Base-by-base conservation (phyloP, 2,113 vertebrate species). In the Sigmodon hispidus region DNA sequence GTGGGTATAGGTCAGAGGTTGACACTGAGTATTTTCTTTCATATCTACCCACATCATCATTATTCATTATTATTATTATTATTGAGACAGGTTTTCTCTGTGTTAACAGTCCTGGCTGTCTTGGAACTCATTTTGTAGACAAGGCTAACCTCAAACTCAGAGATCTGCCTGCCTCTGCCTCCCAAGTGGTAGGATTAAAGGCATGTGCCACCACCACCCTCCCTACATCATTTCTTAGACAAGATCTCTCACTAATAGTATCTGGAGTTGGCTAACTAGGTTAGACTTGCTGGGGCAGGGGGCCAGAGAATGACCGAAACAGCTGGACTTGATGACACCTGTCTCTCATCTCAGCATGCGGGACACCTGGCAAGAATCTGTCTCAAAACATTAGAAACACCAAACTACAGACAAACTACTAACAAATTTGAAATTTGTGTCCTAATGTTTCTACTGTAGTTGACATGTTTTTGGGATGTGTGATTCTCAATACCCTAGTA, bases 271-370 rank as follows among this genome's bases (percentile, higher is more conserved):
- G 24, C 45, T 45, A 87, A 52, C 31, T 69, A n/a, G 7, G 31
- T 45, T n/a, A 69, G 65, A 6, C 45, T 69, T 34, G 21, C 63
- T n/a, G 31, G 63, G 6, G 29, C 6, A 1, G 43, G 16, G 19
- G 21, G 10, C 1, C 4, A 22, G 2, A 1, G 21, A 9, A 34
- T 4, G 7, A 57, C 80, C 29, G 65, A 40, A 55, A 17, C 36
- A 55, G 9, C 7, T 16, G 2, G 48, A 29, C 22, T 40, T 11
- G 0, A 16, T 36, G 9, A 0, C 7, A 40, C 36, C 13, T 57
- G 36, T 48, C 67, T 72, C 65, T 55, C 13, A 55, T 55, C 36
- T 52, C 4, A 69, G 45, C 84, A 69, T 1, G 50, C 29, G 36
- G 48, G 65, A 3, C 40, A 29, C 65, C 52, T 48, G 70, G 65